Conservation (phyloP, 2,888 invertebrate genomes). For the Andrena flavipes region DNA sequence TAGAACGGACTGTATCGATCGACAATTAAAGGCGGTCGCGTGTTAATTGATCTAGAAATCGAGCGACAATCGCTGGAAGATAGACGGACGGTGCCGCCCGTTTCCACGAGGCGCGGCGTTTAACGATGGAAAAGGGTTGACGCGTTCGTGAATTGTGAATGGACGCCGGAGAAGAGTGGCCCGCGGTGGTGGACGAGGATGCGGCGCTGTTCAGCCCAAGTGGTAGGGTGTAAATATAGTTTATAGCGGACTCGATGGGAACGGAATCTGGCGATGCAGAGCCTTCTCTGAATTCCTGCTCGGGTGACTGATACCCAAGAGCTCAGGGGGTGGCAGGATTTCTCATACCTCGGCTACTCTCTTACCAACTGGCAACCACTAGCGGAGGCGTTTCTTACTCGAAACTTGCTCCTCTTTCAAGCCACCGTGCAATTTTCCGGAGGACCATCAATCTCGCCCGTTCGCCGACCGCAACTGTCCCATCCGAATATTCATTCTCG, state of each 20-base stretch:
- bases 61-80: neutral
- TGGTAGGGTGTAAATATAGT: neutral
- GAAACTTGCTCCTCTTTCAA: neutral
- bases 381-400: neutral
- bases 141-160: conserved; percentile 1
- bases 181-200: neutral
- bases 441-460: conserved; percentile 39
- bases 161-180: neutral
- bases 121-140: conserved; percentile 3
- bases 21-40: conserved; percentile 44
- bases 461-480: conserved; percentile 42
- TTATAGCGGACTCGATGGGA: neutral
- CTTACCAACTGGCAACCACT: neutral
- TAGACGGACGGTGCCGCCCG: neutral
- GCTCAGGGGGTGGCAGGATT: too few species aligned
- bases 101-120: neutral
- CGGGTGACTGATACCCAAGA: too few species aligned
- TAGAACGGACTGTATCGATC: conserved; percentile 15
- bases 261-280: neutral
- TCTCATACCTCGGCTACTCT: neutral
- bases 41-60: conserved; percentile 44
- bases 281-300: too few species aligned
- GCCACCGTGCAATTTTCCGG: neutral
- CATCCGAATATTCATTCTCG: conserved; percentile 58
- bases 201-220: neutral